Percentiles rank a stretch among this genome's conserved stretches.
Evolutionary conservation across 2,888 invertebrate species (phyloP).

Genomic region (Brassicogethes aeneus): DNA sequence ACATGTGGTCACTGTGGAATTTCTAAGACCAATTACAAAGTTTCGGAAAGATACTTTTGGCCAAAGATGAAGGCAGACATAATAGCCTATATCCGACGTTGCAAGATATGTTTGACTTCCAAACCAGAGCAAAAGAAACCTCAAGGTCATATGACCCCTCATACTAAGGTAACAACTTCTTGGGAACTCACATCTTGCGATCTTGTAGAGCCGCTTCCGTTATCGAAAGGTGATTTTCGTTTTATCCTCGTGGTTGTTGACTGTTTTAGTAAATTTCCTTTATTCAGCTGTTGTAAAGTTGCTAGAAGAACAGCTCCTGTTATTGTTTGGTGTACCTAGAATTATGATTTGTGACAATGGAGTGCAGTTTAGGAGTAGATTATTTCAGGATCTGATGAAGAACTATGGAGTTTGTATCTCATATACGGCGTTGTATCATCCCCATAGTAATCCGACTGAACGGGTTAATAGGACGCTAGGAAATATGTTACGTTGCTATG

Average conservation of each 20-base stretch:
- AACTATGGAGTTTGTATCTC: constrained; percentile 3
- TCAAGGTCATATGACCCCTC: constrained; percentile 9
- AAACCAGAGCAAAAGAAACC: constrained; percentile 12
- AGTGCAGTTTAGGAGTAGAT: no score
- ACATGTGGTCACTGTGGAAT: constrained; percentile 9
- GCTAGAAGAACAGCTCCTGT: constrained; percentile 11
- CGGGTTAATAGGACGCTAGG: constrained; percentile 25
- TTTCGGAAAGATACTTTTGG: constrained; percentile 7
- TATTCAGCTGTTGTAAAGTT: constrained; percentile 8
- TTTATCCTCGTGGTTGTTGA: constrained; percentile 14
- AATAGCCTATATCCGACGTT: constrained; percentile 4
- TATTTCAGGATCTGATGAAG: no score
- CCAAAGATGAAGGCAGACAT: constrained; percentile 9
- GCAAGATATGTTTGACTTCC: constrained; percentile 5
- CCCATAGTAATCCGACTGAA: constrained; percentile 28
- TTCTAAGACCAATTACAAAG: constrained; percentile 6
- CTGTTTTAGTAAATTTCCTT: no score
- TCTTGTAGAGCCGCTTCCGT: constrained; percentile 12
- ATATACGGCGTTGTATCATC: constrained; percentile 24
- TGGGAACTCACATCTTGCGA: constrained; percentile 12
- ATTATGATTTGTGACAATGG: no score
- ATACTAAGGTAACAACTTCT: constrained; percentile 6
- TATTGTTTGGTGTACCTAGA: constrained; percentile 12
- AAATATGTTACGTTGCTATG: no score
- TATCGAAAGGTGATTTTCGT: constrained; percentile 9